Evolutionary conservation across 2,113 vertebrate species (phyloP).

Genomic region (Proteles cristata): DNA sequence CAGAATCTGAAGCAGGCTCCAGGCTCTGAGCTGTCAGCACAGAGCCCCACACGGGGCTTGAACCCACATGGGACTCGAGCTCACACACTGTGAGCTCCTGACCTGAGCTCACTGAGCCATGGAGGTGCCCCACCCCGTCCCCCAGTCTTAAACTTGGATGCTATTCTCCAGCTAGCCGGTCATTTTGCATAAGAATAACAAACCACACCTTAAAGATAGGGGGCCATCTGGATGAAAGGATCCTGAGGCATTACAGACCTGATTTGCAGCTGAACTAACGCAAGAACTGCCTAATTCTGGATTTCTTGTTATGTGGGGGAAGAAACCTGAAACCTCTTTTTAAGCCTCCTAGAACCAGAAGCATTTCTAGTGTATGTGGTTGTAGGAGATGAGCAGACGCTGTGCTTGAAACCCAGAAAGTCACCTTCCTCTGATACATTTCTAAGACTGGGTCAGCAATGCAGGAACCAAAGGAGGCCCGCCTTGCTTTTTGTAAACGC

Average conservation of each 20-base stretch:
- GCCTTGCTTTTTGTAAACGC: conserved; percentile 25
- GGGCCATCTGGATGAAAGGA: neutral
- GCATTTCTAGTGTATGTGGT: neutral
- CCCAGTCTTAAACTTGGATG: neutral
- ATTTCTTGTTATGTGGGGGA: neutral
- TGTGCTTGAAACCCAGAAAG: neutral
- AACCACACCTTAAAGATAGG: neutral
- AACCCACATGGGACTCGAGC: too few species aligned
- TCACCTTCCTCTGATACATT: neutral
- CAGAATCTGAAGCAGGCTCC: too few species aligned
- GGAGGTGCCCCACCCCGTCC: neutral
- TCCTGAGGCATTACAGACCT: neutral
- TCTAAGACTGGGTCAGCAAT: neutral
- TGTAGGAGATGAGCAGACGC: neutral
- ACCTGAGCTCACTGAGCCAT: too few species aligned
- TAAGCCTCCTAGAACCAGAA: neutral
- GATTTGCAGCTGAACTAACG: conserved; percentile 5
- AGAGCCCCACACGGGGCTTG: too few species aligned
- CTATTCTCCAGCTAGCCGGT: neutral
- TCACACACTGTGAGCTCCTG: too few species aligned
- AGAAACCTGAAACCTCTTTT: neutral
- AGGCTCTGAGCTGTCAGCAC: too few species aligned
- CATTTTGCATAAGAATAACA: neutral
- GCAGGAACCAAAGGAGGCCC: neutral
- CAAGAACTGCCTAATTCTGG: neutral